Evolutionary conservation across 2,888 invertebrate species (phyloP).

Genomic region (Rotaria sp.): DNA sequence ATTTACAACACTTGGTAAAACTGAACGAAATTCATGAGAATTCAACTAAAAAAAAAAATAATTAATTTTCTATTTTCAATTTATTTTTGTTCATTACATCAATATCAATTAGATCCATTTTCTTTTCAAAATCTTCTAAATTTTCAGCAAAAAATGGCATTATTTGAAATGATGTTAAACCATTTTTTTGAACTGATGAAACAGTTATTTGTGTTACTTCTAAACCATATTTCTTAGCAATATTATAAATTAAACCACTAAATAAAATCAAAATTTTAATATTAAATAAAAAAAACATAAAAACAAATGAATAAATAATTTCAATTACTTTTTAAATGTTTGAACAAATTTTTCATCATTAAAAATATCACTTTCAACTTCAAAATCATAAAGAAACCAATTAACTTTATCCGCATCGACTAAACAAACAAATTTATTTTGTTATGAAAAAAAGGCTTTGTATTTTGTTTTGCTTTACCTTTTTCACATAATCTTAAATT

Average conservation of each 20-base stretch:
- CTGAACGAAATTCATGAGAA: neutral
- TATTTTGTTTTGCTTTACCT: neutral
- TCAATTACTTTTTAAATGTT: neutral
- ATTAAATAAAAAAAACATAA: neutral
- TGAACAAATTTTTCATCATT: neutral
- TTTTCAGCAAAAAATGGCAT: neutral
- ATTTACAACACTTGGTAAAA: neutral
- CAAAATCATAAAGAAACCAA: neutral
- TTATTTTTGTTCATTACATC: neutral
- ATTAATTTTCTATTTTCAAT: neutral
- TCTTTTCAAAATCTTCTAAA: neutral
- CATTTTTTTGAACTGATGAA: neutral
- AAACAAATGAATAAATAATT: neutral
- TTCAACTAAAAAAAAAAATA: neutral
- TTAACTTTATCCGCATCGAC: neutral
- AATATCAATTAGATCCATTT: conserved; percentile 12
- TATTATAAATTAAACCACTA: neutral
- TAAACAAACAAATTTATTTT: neutral
- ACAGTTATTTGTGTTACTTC: neutral
- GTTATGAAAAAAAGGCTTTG: rapidly evolving
- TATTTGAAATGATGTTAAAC: neutral
- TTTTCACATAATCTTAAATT: neutral
- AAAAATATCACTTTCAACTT: neutral
- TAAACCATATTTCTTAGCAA: neutral
- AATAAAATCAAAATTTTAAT: neutral